Evolutionary conservation across 2,888 invertebrate species (phyloP).

Genomic region (Tachina fera): DNA sequence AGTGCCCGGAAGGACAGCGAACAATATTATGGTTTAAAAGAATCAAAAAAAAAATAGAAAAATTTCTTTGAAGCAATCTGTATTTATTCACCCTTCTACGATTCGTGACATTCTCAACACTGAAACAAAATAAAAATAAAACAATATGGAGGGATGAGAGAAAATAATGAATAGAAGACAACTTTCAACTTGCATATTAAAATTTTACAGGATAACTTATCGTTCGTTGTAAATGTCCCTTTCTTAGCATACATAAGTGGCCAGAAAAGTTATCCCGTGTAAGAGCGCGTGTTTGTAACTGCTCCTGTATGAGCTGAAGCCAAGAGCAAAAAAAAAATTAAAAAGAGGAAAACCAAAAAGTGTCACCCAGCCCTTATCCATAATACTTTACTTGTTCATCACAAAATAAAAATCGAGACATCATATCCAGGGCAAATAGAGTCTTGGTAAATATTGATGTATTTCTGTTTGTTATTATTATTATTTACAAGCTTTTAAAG

Average conservation of each 20-base stretch:
- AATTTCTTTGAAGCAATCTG: constrained; percentile 61
- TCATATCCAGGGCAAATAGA: constrained; percentile 10
- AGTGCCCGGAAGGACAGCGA: constrained; percentile 34
- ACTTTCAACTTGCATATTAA: constrained; percentile 35
- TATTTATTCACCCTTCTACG: constrained; percentile 17
- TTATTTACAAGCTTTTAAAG: constrained; percentile 12
- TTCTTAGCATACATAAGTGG: constrained; percentile 65
- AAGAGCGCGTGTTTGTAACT: constrained; percentile 47
- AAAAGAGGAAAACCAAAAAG: constrained; percentile 42
- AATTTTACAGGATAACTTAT: constrained; percentile 71
- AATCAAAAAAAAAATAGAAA: constrained; percentile 46
- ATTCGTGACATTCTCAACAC: neutral
- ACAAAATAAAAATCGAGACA: constrained; percentile 5
- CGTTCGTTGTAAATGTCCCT: constrained; percentile 64
- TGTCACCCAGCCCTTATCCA: neutral
- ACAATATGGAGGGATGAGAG: neutral
- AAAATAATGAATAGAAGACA: neutral
- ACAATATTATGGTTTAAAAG: constrained; percentile 38
- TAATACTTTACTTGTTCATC: neutral
- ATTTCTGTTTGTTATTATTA: constrained; percentile 44
- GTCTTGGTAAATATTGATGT: constrained; percentile 51
- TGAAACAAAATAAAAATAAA: neutral
- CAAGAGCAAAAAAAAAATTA: neutral
- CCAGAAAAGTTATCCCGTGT: constrained; percentile 72
- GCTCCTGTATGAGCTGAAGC: constrained; percentile 13